Conservation (phyloP, 2,888 invertebrate genomes). For the Caenorhabditis sp. region DNA sequence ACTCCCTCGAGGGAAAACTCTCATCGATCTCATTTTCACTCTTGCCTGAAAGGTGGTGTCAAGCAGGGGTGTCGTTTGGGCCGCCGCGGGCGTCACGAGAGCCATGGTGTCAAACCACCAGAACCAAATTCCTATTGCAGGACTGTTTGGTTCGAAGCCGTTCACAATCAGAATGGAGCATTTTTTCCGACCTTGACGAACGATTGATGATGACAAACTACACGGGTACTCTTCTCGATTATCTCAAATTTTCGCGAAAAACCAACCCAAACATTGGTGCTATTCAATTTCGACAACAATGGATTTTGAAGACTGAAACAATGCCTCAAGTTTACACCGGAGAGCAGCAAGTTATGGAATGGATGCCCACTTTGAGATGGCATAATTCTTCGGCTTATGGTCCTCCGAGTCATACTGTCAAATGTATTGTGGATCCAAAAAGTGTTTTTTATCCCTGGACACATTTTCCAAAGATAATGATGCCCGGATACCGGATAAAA, state of each 20-base stretch:
- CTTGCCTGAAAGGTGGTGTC: too few relatives aligned
- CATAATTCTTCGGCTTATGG: conserved; percentile 25
- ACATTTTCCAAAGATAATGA: conserved; percentile 22
- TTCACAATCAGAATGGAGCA: conserved; percentile 20
- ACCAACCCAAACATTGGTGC: neutral
- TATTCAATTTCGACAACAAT: conserved; percentile 29
- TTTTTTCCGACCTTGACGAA: conserved; percentile 22
- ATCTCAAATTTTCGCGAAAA: neutral
- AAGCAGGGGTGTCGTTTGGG: too few relatives aligned
- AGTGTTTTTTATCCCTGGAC: conserved; percentile 33
- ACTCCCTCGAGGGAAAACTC: too few relatives aligned
- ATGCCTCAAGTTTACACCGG: conserved; percentile 28
- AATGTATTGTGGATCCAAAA: conserved; percentile 28
- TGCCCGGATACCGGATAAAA: conserved; percentile 16
- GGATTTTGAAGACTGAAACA: conserved; percentile 40
- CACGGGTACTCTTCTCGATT: conserved; percentile 23
- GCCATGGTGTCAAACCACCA: too few relatives aligned
- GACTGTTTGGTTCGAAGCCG: conserved; percentile 16
- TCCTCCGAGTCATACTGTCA: conserved; percentile 33
- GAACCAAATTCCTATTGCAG: too few relatives aligned
- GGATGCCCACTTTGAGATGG: conserved; percentile 36
- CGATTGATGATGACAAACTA: conserved; percentile 15
- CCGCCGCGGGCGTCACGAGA: too few relatives aligned
- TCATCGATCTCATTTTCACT: too few relatives aligned
- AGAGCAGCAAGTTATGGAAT: conserved; percentile 16